Percentiles rank a stretch among this genome's conserved stretches.
These are phyloP conservation scores for Magallana angulata DNA, from an alignment of 1,140 invertebrate species.

Conservation along the genomic window DNA sequence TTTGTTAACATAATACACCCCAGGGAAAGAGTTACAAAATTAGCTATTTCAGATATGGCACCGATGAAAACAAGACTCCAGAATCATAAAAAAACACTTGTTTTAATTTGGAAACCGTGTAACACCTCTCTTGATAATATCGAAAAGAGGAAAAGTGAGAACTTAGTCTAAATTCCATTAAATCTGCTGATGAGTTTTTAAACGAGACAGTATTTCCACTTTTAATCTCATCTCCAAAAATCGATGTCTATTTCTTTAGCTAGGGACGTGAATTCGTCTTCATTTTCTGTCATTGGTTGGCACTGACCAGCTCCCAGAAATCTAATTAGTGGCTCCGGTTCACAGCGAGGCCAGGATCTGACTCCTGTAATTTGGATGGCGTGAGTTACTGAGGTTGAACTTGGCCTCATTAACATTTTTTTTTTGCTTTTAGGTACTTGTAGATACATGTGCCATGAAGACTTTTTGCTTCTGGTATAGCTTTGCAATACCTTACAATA, in stretches of 20 bases:
- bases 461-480: no score
- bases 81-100: background rate
- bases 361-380: background rate
- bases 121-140: background rate
- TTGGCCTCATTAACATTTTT: no score
- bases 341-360: background rate
- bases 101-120: slow-evolving; percentile 1
- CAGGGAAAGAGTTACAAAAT: background rate
- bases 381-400: no score
- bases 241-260: slow-evolving; percentile 21
- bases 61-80: background rate
- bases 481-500: no score
- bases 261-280: slow-evolving; percentile 6
- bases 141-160: background rate
- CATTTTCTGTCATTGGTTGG: background rate
- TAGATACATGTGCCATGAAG: no score
- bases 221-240: slow-evolving; percentile 21
- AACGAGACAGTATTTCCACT: slow-evolving; percentile 18
- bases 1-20: slow-evolving; percentile 4
- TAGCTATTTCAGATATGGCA: background rate
- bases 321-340: background rate
- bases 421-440: no score
- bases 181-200: slow-evolving; percentile 20
- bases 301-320: slow-evolving; percentile 11
- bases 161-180: background rate